These are phyloP conservation scores for Speoplatyrhinus poulsoni DNA, from an alignment of 2,113 vertebrate genomes.

Conservation along the genomic window DNA sequence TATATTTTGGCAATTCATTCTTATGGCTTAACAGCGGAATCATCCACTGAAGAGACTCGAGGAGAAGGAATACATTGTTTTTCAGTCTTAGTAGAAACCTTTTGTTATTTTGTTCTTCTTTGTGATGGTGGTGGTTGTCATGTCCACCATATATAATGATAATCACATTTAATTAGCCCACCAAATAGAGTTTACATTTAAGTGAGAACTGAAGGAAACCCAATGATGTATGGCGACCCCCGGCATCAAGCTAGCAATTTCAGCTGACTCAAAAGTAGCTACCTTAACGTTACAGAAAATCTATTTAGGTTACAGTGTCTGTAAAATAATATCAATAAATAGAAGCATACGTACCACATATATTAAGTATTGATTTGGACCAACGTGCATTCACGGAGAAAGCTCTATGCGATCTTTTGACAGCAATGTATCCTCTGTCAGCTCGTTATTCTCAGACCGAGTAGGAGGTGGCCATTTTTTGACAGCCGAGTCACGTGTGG, in stretches of 20 bases:
- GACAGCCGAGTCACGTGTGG: conserved; percentile 63
- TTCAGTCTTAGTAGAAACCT: conserved; percentile 31
- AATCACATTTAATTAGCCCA: no score
- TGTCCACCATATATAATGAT: no score
- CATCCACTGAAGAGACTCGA: neutral
- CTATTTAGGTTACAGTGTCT: neutral
- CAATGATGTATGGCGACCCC: conserved; percentile 41
- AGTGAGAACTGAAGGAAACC: neutral
- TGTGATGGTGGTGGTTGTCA: neutral
- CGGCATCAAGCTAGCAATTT: conserved; percentile 38
- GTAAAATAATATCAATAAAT: neutral
- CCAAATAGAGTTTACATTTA: neutral
- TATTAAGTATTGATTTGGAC: neutral
- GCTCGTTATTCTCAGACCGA: conserved; percentile 52
- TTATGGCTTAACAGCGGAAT: conserved; percentile 33
- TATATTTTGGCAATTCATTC: conserved; percentile 32
- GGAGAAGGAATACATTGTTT: neutral
- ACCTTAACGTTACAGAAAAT: neutral
- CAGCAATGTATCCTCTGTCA: conserved; percentile 49
- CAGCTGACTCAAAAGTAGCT: conserved; percentile 22
- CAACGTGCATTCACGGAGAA: neutral
- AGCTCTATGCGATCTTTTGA: neutral
- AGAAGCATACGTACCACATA: conserved; percentile 50
- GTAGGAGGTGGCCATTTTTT: conserved; percentile 70
- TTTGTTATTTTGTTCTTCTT: conserved; percentile 21